Evolutionary conservation across 2,113 vertebrate genomes (phyloP).

Genomic region (Penelope pileata): DNA sequence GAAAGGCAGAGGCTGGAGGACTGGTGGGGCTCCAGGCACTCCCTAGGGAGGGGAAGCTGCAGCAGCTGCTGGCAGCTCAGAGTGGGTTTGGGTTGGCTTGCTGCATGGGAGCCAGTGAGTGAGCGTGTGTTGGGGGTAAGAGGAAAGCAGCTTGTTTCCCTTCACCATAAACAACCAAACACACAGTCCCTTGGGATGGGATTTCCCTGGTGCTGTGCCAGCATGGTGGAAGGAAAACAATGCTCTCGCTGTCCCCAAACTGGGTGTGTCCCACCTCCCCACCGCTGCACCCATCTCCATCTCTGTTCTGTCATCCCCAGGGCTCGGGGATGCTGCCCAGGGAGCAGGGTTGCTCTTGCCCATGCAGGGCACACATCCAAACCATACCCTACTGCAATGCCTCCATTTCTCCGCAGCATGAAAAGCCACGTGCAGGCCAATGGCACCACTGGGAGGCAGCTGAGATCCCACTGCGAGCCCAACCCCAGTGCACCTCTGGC

Average conservation of each 20-base stretch:
- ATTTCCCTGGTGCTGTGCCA: neutral
- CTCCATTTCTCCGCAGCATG: neutral
- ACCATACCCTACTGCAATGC: neutral
- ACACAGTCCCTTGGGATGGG: neutral
- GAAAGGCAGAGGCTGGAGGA: neutral
- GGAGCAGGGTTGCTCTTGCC: neutral
- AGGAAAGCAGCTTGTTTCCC: neutral
- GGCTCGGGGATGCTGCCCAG: neutral
- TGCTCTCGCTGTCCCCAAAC: neutral
- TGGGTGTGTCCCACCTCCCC: neutral
- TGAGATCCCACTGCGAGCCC: neutral
- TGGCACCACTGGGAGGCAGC: neutral
- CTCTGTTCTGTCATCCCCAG: neutral
- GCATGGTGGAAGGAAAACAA: neutral
- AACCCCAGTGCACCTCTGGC: neutral
- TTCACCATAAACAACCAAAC: neutral
- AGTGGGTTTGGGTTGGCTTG: neutral
- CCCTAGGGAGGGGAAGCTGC: neutral
- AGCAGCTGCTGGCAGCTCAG: neutral
- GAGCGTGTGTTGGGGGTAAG: neutral
- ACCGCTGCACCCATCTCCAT: neutral
- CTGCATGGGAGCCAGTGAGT: neutral
- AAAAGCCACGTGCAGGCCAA: neutral
- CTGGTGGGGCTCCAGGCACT: neutral
- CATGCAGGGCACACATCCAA: neutral